These are phyloP conservation scores for Desmophyllum pertusum DNA, from an alignment of 92 coral and sea anemone species.

Conservation along the genomic window DNA sequence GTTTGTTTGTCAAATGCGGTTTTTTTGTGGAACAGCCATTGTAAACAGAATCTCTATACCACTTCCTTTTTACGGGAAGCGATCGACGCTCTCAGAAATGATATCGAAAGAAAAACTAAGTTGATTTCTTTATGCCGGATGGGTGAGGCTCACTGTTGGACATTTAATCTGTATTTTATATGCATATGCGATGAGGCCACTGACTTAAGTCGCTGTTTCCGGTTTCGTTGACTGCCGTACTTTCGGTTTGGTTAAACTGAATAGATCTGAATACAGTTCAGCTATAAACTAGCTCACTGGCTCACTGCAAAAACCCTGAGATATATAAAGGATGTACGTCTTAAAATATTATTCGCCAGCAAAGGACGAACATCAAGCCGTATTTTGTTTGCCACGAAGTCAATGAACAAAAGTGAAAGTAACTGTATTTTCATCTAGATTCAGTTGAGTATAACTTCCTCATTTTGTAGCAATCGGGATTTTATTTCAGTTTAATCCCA, in stretches of 20 bases:
- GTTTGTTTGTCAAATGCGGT: background rate
- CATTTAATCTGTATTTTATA: too few species aligned
- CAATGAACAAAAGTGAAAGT: slow-evolving; percentile 13
- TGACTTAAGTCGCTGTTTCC: background rate
- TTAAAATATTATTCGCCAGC: background rate
- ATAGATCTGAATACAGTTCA: background rate
- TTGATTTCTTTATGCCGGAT: background rate
- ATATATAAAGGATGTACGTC: background rate
- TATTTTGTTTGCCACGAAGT: background rate
- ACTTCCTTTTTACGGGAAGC: background rate
- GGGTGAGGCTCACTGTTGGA: background rate
- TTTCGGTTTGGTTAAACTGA: background rate
- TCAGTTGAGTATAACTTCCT: background rate
- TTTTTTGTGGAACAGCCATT: background rate
- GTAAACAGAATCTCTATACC: background rate
- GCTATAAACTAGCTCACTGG: background rate
- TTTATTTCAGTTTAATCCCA: background rate
- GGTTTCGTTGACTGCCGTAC: background rate
- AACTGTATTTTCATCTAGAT: background rate
- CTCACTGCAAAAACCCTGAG: background rate
- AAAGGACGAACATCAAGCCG: background rate
- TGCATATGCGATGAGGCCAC: background rate
- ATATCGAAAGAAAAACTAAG: background rate
- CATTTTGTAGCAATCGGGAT: background rate
- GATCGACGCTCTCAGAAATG: background rate